Evolutionary conservation across 2,888 invertebrate genomes (phyloP).

Genomic region (Acholoe squamosa): DNA sequence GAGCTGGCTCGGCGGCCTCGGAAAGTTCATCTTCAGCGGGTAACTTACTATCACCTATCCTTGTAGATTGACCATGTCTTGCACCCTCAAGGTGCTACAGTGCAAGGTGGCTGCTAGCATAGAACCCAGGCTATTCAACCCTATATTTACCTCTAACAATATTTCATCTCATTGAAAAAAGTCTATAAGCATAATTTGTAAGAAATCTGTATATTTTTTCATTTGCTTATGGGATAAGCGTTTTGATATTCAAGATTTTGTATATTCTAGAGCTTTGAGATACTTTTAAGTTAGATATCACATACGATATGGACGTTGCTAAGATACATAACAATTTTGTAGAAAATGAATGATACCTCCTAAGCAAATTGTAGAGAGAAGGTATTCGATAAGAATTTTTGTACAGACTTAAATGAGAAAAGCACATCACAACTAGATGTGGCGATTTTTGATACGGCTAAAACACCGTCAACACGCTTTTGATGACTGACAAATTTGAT

Average conservation of each 20-base stretch:
- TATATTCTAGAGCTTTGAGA: background rate
- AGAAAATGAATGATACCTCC: background rate
- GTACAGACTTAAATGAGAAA: too few species aligned
- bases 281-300: too few species aligned
- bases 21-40: slow-evolving; percentile 6
- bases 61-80: background rate
- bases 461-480: background rate
- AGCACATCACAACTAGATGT: background rate
- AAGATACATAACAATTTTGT: background rate
- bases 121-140: background rate
- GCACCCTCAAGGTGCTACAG: background rate
- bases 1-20: slow-evolving; percentile 36
- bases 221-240: background rate
- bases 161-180: background rate
- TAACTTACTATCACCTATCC: slow-evolving; percentile 15
- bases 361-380: background rate
- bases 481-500: background rate
- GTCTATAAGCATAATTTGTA: background rate
- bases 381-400: too few species aligned
- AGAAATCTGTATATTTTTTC: background rate
- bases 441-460: background rate
- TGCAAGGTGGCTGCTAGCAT: slow-evolving; percentile 10
- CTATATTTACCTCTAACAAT: background rate
- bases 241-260: background rate
- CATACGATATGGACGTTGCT: background rate